Evolutionary conservation across 2,113 vertebrate genomes (phyloP), one percentile per base, ranked within the genome.

Genomic region (Columba livia): DNA sequence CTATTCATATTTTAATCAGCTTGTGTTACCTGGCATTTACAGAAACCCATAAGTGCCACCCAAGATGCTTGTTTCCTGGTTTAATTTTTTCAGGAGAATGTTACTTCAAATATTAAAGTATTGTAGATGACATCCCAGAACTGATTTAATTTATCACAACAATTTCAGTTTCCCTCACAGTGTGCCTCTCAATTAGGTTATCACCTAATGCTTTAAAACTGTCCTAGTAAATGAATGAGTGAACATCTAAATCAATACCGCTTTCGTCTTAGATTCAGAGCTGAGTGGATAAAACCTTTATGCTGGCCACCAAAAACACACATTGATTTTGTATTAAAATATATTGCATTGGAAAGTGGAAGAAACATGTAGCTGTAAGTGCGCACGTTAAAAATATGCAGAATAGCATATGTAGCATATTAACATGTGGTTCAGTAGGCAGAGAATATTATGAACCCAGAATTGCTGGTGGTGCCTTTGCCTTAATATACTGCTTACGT

Each of bases 131-230:
- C 54, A 84, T 67, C 34, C 36, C 38, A 87, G 82, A 84, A 74
- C 36, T 40, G 69, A 57, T 93, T 88, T 78, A 92, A 92, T 90
- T 95, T 93, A 92, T 93, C 85, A 87, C 88, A 93, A 54, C 72
- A 84, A 78, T 94, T 80, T 95, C 61, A 61, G 72, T 89, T 95
- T 95, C 65, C 34, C 44, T 89, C 54, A n/a, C 15, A 31, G 65
- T n/a, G 32, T 81, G 53, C 66, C 53, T 95, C 85, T 94, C 88
- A 64, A 62, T 95, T 86, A 89, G 44, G 57, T 85, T 96, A 93
- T 91, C 92, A 95, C 92, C 70, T 84, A 69, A 44, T 86, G 77
- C 85, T 84, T 96, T 95, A 92, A 94, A 97, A 69, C 72, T 87
- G 80, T 72, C 88, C 61, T 32, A 38, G 61, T 61, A 71, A 96